Evolutionary conservation across 2,797 vertebrate species (phyloP), one percentile per base, ranked within the genome.

Genomic region (Okamejei kenojei): DNA sequence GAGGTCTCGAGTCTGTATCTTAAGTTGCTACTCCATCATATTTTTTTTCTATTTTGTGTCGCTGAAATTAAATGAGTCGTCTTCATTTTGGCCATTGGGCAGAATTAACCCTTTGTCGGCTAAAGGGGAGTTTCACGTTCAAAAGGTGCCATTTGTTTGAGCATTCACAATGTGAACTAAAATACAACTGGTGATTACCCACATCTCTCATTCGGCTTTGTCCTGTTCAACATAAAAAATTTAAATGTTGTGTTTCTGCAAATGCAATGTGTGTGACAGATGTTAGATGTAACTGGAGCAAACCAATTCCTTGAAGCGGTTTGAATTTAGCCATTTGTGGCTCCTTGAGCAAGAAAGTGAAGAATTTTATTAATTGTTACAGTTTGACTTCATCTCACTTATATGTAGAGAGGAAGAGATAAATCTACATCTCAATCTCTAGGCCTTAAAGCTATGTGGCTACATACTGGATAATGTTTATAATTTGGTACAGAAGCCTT

Each of bases 41-140:
- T 74, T 68, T 68, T 68, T 45, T 91, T 91, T 91, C 71, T 54
- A 74, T 97, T 96, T 95, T 96, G 95, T 97, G 98, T 98, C 98
- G 97, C 95, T 95, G 96, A 97, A 97, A 97, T 97, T 97, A 98
- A 99, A 99, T 98, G 97, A 99, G 98, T 98, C 98, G 98, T 99
- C 98, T 98, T 96, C 96, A 96, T 94, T 45, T 95, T 96, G 96
- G 97, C 98, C 98, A 98, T 97, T 98, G 98, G 98, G 96, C 96
- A 97, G 97, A 97, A 97, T 98, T 95, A 95, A 96, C 96, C 96
- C 95, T 95, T 95, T 95, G 94, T 96, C 94, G 95, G 95, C 95
- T 95, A 95, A 95, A 95, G 95, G 95, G 23, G 9, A 1, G 26
- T 54, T 45, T 2, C 38, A 54, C 73, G 15, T 29, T 92, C 45